A percentile compares a stretch with the other conserved stretches of the same genome.
phyloP scores from a whole-genome alignment of 1,140 invertebrate genomes.

The Drosophila murphyi region DNA sequence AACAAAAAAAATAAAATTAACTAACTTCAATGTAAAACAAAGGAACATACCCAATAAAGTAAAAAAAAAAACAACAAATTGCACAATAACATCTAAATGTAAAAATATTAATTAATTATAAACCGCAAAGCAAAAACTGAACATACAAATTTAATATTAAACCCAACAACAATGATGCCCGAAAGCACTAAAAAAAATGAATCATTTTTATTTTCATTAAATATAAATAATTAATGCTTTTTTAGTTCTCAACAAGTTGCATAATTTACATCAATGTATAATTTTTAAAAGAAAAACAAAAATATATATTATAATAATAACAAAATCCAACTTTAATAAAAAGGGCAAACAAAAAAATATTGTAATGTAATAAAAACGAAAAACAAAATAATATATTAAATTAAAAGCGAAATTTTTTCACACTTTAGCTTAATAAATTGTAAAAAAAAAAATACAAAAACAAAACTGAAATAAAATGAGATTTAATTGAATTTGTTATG shows the following conservation, averaged over 20 bases:
- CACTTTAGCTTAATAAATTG: constrained; percentile 85
- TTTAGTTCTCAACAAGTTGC: constrained; percentile 82
- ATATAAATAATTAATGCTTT: constrained; percentile 84
- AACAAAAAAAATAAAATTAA: constrained; percentile 55
- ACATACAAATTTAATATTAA: constrained; percentile 53
- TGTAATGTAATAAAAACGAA: constrained; percentile 61
- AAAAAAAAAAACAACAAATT: constrained; percentile 50
- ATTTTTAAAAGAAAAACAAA: constrained; percentile 57
- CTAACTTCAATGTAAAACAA: constrained; percentile 52
- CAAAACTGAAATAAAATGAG: constrained; percentile 84
- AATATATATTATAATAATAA: constrained; percentile 51
- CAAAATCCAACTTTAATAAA: constrained; percentile 50
- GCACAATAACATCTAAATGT: constrained; percentile 84
- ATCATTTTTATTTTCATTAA: constrained; percentile 78
- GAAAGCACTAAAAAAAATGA: constrained; percentile 48
- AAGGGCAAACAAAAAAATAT: constrained; percentile 46
- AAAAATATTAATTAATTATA: constrained; percentile 73
- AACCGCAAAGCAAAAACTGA: constrained; percentile 56
- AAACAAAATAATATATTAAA: constrained; percentile 60
- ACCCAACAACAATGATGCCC: constrained; percentile 54
- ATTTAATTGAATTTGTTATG: constrained; percentile 85
- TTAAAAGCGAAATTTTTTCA: constrained; percentile 84
- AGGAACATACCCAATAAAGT: constrained; percentile 33
- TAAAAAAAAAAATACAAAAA: constrained; percentile 79
- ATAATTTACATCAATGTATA: constrained; percentile 75